Conservation (phyloP, 2,113 vertebrate species). For the Gymnorhina tibicen region DNA sequence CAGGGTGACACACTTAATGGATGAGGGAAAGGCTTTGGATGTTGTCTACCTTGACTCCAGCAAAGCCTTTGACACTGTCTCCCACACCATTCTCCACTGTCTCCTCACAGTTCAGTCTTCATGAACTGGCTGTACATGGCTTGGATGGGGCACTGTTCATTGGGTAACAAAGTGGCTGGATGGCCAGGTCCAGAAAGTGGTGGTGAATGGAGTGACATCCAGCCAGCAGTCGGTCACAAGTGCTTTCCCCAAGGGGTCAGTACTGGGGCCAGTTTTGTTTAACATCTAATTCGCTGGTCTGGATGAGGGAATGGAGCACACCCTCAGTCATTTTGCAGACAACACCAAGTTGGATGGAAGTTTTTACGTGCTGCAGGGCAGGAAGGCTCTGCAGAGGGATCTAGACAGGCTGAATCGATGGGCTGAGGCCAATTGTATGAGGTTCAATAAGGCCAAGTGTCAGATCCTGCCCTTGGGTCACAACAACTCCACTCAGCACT, state of each 20-base stretch:
- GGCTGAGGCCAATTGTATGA: fast-evolving
- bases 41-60: background rate
- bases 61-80: background rate
- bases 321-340: background rate
- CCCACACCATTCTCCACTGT: background rate
- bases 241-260: background rate
- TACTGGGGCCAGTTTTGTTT: background rate
- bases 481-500: background rate
- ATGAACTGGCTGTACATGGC: background rate
- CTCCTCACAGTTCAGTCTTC: background rate
- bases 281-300: background rate
- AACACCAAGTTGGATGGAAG: background rate
- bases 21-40: background rate
- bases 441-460: background rate
- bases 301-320: background rate
- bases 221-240: fast-evolving
- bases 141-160: background rate
- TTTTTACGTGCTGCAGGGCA: background rate
- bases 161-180: background rate
- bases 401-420: background rate
- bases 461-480: background rate
- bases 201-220: background rate
- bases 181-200: background rate
- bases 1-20: background rate
- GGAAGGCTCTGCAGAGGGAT: background rate